phyloP scores from a whole-genome alignment of 2,888 invertebrate genomes.

The Piscicola geometra region DNA sequence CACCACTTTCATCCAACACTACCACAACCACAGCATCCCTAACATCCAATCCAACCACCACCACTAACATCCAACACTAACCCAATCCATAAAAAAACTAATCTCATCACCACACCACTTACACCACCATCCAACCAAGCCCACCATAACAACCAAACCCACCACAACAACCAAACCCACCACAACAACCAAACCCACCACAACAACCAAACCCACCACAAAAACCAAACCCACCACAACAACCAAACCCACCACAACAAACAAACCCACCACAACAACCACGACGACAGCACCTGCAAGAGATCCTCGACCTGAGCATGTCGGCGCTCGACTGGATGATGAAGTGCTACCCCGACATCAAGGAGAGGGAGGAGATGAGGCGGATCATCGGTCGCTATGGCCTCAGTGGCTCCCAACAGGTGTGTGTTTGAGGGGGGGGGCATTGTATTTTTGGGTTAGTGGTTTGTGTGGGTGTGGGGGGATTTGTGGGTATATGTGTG shows the following conservation, averaged over 20 bases:
- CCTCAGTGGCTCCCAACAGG: slow-evolving; percentile 80
- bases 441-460: neutral
- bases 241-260: too few relatives aligned
- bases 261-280: neutral
- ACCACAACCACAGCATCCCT: neutral
- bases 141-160: too few relatives aligned
- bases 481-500: neutral
- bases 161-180: too few relatives aligned
- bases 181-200: too few relatives aligned
- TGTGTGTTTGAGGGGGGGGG: slow-evolving; percentile 20
- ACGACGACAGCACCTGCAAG: slow-evolving; percentile 73
- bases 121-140: too few relatives aligned
- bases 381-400: slow-evolving; percentile 98
- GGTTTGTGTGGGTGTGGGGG: neutral
- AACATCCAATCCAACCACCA: neutral
- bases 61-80: neutral
- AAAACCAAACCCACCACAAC: too few relatives aligned
- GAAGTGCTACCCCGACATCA: slow-evolving; percentile 89
- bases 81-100: too few relatives aligned
- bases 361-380: slow-evolving; percentile 96
- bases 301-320: slow-evolving; percentile 84
- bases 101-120: too few relatives aligned
- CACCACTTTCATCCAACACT: neutral
- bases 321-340: slow-evolving; percentile 98
- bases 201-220: too few relatives aligned